phyloP scores from a whole-genome alignment of 1,140 invertebrate genomes.

The Drosophila bipectinata region DNA sequence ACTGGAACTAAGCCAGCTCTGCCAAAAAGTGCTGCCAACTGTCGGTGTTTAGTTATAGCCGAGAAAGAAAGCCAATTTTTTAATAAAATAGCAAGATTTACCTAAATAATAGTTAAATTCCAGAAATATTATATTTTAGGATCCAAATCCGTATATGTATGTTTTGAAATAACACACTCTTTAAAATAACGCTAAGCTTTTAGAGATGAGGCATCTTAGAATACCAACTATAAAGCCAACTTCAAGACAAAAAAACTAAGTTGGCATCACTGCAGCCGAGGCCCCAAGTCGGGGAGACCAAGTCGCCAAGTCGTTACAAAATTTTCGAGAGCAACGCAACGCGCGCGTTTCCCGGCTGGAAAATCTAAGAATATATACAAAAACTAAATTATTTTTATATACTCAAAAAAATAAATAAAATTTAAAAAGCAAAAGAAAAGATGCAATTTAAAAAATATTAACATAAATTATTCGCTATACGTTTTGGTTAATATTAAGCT shows the following conservation, averaged over 20 bases:
- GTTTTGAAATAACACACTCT: too few species aligned
- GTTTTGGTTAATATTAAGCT: constrained; percentile 3
- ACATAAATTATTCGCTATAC: background rate
- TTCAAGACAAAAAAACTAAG: constrained; percentile 6
- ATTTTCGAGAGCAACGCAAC: constrained; percentile 1
- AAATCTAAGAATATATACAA: background rate
- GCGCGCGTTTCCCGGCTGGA: background rate
- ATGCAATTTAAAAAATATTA: background rate
- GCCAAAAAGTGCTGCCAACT: too few species aligned
- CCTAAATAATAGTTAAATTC: too few species aligned
- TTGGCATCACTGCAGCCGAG: background rate
- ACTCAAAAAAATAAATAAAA: constrained; percentile 4
- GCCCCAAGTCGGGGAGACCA: background rate
- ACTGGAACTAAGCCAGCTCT: too few species aligned
- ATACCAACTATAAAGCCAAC: background rate
- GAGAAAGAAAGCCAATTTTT: too few species aligned
- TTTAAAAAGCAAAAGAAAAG: constrained; percentile 2
- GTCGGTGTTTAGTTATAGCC: too few species aligned
- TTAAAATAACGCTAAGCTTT: background rate
- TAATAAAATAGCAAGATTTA: too few species aligned
- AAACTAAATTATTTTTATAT: background rate
- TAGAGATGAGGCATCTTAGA: background rate
- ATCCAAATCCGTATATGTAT: too few species aligned
- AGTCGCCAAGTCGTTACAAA: background rate
- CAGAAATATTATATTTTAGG: too few species aligned